Evolutionary conservation across 2,113 vertebrate genomes (phyloP), one percentile per base, ranked within the genome.

Genomic region (Carlito syrichta): DNA sequence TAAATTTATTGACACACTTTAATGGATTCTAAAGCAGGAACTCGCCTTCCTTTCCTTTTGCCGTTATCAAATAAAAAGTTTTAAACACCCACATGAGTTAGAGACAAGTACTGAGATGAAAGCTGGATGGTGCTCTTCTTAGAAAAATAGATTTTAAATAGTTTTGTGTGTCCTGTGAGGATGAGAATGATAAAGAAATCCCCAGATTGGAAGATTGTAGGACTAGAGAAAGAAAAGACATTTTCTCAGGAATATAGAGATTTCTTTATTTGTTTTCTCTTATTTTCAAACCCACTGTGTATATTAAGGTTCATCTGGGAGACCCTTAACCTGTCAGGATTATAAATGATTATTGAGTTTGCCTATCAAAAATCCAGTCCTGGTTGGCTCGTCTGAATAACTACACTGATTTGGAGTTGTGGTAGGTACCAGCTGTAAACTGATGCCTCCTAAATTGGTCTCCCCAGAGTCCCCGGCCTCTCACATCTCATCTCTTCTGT

Each of bases 301-400:
- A 66, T 40, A 73, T 84, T 69, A 78, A 56, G 56, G 35, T 8
- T 89, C 95, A 78, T 95, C 96, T 81, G 30, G 20, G 97, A 97
- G 97, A 93, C 58, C 96, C 94, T 91, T 95, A 89, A 56, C 97
- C 66, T 97, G 89, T 62, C 86, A 97, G 69, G 92, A 54, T 92
- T 95, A 96, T 90, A 97, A 96, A 96, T 95, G 91, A 94, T 78
- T 62, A 92, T 94, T 73, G 97, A 82, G 20, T 66, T 95, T 97
- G 32, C 97, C 79, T 78, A 48, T 76, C 56, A 77, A 69, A 81
- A 68, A 85, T 14, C 68, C 14, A 56, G 96, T 32, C 62, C n/a
- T 95, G 88, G 79, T 56, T 19, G 95, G 81, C 95, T 89, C 90
- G 30, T 95, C 96, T 69, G 76, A 77, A 63, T 96, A 58, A 93